Evolutionary conservation across 2,888 invertebrate genomes (phyloP).

Genomic region (Leptinotarsa rubiginosa): DNA sequence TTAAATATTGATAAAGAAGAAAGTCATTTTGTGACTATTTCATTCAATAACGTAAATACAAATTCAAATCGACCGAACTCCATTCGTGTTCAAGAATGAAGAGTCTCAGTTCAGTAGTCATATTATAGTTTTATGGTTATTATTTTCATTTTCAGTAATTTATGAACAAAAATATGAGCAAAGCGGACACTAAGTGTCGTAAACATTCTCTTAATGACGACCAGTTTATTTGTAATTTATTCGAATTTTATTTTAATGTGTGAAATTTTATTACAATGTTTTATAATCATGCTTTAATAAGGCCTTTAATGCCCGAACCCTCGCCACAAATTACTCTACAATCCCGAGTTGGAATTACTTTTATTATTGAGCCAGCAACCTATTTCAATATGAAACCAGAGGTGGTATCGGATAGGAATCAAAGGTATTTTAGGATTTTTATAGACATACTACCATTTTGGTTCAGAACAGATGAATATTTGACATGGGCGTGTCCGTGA

Average conservation of each 20-base stretch:
- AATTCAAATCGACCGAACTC: conserved; percentile 55
- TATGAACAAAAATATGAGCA: conserved; percentile 67
- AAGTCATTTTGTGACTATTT: conserved; percentile 52
- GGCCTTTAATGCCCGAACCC: conserved; percentile 63
- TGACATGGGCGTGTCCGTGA: conserved; percentile 1
- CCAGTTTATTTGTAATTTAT: conserved; percentile 68
- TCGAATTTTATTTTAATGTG: conserved; percentile 68
- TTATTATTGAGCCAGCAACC: conserved; percentile 39
- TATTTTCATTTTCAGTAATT: conserved; percentile 67
- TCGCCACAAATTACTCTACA: conserved; percentile 61
- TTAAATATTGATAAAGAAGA: conserved; percentile 42
- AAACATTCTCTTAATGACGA: conserved; percentile 67
- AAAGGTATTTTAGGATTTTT: conserved; percentile 40
- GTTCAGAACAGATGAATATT: conserved; percentile 30
- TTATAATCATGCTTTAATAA: conserved; percentile 68
- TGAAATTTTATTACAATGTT: conserved; percentile 68
- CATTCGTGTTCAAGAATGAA: conserved; percentile 54
- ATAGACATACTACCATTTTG: conserved; percentile 31
- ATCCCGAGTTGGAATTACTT: conserved; percentile 41
- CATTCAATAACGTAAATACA: conserved; percentile 61
- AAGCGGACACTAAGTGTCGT: conserved; percentile 65
- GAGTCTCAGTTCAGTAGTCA: conserved; percentile 65
- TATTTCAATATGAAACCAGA: conserved; percentile 37
- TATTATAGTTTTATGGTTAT: conserved; percentile 67
- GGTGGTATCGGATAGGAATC: conserved; percentile 48